Evolutionary conservation across 2,797 vertebrate species (phyloP).

Genomic region (Sciurus vulgaris): DNA sequence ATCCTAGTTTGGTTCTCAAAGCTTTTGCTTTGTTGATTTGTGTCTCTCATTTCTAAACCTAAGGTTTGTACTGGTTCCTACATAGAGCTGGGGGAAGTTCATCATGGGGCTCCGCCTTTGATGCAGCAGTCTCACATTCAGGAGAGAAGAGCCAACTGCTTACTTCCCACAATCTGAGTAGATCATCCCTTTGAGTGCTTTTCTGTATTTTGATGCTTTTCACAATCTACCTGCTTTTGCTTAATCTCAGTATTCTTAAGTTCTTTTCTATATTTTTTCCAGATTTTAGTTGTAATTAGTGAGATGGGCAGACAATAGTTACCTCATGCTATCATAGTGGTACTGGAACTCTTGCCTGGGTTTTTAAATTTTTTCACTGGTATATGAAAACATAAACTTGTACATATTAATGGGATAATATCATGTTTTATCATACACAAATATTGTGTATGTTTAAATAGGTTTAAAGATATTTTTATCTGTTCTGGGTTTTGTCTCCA

Average conservation of each 20-base stretch:
- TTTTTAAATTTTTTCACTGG: background rate
- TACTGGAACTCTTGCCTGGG: background rate
- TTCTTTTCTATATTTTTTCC: background rate
- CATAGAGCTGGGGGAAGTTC: background rate
- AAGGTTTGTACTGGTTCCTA: background rate
- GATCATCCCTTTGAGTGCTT: background rate
- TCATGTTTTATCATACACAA: background rate
- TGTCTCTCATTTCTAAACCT: background rate
- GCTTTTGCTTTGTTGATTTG: background rate
- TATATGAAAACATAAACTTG: background rate
- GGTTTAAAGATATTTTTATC: background rate
- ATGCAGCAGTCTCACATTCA: background rate
- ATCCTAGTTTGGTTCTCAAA: background rate
- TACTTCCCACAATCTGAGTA: background rate
- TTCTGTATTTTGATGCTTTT: background rate
- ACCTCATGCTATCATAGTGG: background rate
- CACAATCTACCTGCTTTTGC: background rate
- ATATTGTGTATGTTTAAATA: background rate
- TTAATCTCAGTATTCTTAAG: background rate
- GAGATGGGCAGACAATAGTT: background rate
- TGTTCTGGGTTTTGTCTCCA: background rate
- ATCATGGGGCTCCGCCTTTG: background rate
- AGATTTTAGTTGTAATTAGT: background rate
- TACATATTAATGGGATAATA: background rate
- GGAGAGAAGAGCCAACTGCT: background rate